Evolutionary conservation across 1,140 invertebrate genomes (phyloP), one percentile per base, ranked within the genome.

Genomic region (Caenorhabditis remanei): DNA sequence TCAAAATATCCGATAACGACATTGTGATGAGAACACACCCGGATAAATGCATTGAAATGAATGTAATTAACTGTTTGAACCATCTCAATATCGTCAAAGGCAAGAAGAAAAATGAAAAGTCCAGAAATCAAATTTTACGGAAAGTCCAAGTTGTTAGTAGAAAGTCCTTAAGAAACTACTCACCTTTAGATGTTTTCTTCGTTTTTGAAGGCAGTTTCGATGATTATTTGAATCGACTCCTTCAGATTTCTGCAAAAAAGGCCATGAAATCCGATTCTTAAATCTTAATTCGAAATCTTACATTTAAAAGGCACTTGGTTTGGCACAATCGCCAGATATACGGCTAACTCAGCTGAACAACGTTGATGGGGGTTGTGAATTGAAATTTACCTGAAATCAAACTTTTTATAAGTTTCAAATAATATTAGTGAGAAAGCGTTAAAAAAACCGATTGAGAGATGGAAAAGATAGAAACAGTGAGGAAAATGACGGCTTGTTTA

Each of bases 1-100:
- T 24, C 43, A n/a, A 46, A n/a, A 19, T 24, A 50, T 79, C 71
- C 71, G 71, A 21, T 79, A 79, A 50, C 71, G 46, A 79, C 43
- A 79, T 79, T 79, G 71, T 46, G 46, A 50, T 48, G 43, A 32
- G 32, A 32, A 32, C 32, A 32, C 32, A 79, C 4, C n/a, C 9
- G n/a, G 71, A 79, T 9, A 4, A 79, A 11, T 9, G 40, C 11
- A 46, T 46, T 13, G 14, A 13, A 4, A 53, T n/a, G 46, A 24
- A 32, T 43, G 40, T 79, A 32, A 48, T 46, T 24, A 21, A 79
- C 50, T 11, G 46, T 11, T 71, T 48, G 40, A 79, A 19, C 71
- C 46, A 50, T 79, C 46, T 79, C 71, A 79, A 79, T 79, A 79
- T 79, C 71, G 71, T 79, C 71, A 79, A 14, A 19, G 71, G 71